Percentiles rank a stretch among this genome's conserved stretches.
phyloP scores from a whole-genome alignment of 2,888 invertebrate species.

The Nomada fabriciana region DNA sequence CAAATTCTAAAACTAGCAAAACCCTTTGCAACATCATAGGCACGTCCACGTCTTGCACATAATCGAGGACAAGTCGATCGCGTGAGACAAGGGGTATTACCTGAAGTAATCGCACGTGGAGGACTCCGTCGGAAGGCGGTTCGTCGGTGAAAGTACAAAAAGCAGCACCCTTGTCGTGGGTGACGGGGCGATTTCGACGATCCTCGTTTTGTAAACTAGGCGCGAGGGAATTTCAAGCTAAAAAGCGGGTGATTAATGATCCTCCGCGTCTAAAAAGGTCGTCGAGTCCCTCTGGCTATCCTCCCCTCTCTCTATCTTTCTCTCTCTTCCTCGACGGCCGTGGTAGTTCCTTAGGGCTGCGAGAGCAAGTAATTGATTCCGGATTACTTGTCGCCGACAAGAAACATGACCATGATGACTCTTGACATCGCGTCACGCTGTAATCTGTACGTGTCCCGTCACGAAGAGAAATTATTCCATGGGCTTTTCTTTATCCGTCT shows the following conservation, averaged over 20 bases:
- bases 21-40: not conserved
- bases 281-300: constrained; percentile 44
- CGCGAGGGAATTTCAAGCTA: constrained; percentile 83
- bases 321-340: constrained; percentile 32
- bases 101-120: constrained; percentile 27
- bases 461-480: constrained; percentile 20
- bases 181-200: constrained; percentile 81
- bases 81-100: constrained; percentile 24
- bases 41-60: not conserved
- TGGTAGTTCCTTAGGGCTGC: constrained; percentile 72
- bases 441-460: constrained; percentile 54
- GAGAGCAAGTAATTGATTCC: constrained; percentile 78
- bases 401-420: constrained; percentile 68
- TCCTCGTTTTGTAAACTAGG: constrained; percentile 82
- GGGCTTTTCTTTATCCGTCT: not conserved
- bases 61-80: constrained; percentile 28
- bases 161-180: constrained; percentile 77
- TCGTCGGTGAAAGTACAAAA: constrained; percentile 67
- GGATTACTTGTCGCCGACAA: constrained; percentile 76
- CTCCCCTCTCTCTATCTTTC: constrained; percentile 13
- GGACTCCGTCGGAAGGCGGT: constrained; percentile 51
- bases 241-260: constrained; percentile 84
- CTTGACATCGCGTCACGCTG: constrained; percentile 58
- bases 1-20: not conserved
- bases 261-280: constrained; percentile 73